phyloP scores from a whole-genome alignment of 2,113 vertebrate species.

The Bothrops jararaca region DNA sequence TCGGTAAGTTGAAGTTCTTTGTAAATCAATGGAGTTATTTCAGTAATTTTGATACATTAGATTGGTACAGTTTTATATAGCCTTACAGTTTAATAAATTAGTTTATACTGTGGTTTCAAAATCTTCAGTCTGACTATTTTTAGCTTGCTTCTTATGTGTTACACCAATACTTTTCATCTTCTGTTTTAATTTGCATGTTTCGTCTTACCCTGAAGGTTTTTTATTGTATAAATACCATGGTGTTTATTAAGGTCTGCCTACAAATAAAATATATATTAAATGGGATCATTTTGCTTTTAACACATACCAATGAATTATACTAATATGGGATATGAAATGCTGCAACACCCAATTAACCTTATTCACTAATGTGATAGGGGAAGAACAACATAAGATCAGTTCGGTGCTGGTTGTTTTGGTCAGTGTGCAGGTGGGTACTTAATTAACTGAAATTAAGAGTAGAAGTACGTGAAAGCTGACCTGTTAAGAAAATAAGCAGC shows the following conservation, averaged over 20 bases:
- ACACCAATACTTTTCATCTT: neutral
- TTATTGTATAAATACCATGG: neutral
- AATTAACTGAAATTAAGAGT: neutral
- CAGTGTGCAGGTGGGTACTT: neutral
- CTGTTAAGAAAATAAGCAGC: neutral
- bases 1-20: conserved; percentile 78
- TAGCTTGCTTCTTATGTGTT: neutral
- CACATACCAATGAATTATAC: neutral
- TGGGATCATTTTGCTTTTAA: neutral
- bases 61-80: conserved; percentile 37
- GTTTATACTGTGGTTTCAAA: neutral
- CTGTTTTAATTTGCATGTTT: neutral
- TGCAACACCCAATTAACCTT: neutral
- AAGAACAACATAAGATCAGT: neutral
- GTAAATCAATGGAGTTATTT: conserved; percentile 14
- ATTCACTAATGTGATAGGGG: neutral
- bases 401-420: neutral
- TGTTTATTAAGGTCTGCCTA: neutral
- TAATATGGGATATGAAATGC: neutral
- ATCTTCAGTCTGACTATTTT: neutral
- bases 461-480: neutral
- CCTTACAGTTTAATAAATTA: neutral
- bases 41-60: conserved; percentile 7
- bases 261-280: neutral
- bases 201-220: neutral